Percentiles rank a stretch among this genome's conserved stretches.
phyloP scores from a whole-genome alignment of 2,797 vertebrate species.

The Lepilemur septentrionalis region DNA sequence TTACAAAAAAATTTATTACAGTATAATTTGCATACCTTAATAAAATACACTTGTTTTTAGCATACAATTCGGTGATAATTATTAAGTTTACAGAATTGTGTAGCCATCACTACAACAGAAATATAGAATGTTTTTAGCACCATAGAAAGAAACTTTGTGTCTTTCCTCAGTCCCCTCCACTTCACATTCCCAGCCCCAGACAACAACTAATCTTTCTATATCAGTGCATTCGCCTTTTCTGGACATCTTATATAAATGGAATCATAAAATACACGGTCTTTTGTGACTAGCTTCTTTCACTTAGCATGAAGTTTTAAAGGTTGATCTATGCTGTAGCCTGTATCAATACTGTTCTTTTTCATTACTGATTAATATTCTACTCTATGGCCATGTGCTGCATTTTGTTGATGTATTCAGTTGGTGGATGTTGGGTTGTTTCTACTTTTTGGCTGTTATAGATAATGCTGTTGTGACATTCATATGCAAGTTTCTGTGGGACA shows the following conservation, averaged over 20 bases:
- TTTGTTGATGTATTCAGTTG: not conserved
- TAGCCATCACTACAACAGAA: not conserved
- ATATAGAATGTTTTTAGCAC: not conserved
- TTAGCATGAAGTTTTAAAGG: not conserved
- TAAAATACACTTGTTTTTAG: not conserved
- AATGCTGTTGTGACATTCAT: not conserved
- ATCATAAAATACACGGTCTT: not conserved
- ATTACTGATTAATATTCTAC: not conserved
- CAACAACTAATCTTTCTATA: not conserved
- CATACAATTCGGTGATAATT: not conserved
- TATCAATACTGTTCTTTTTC: not conserved
- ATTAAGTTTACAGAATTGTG: not conserved
- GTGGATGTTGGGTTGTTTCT: not conserved
- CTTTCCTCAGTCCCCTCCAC: not conserved
- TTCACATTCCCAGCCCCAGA: not conserved
- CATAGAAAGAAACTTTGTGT: not conserved
- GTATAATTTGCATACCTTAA: not conserved
- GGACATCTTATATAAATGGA: not conserved
- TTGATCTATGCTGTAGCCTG: not conserved
- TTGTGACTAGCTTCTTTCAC: not conserved
- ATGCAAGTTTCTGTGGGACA: not conserved
- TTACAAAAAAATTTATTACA: not conserved
- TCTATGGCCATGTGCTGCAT: not conserved
- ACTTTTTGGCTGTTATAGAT: not conserved
- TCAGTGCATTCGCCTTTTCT: not conserved